phyloP scores from a whole-genome alignment of 2,797 vertebrate species.

The Pseudopleuronectes americanus region DNA sequence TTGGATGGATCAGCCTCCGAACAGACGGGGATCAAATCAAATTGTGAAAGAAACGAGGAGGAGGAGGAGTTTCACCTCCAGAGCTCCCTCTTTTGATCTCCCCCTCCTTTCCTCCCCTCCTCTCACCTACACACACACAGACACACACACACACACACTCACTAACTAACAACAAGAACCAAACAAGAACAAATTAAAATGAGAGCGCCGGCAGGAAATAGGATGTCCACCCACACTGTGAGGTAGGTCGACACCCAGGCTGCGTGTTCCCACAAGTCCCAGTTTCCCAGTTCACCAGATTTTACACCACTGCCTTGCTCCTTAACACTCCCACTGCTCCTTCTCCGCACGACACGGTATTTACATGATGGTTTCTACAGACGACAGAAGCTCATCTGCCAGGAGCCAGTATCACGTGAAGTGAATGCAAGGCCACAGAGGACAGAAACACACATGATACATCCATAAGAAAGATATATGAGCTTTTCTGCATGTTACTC shows the following conservation, averaged over 20 bases:
- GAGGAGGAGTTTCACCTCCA: slow-evolving; percentile 40
- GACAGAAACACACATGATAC: no score
- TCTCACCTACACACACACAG: slow-evolving; percentile 27
- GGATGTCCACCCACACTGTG: slow-evolving; percentile 73
- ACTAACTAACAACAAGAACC: slow-evolving; percentile 46
- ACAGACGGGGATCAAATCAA: slow-evolving; percentile 71
- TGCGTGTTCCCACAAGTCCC: slow-evolving; percentile 75
- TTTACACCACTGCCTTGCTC: slow-evolving; percentile 11
- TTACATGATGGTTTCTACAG: slow-evolving; percentile 24
- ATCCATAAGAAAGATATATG: no score
- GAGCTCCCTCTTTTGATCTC: slow-evolving; percentile 23
- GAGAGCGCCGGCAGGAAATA: slow-evolving; percentile 62
- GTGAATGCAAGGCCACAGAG: no score
- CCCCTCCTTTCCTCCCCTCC: slow-evolving; percentile 1
- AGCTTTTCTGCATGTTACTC: no score
- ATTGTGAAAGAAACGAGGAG: slow-evolving; percentile 24
- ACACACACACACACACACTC: slow-evolving; percentile 23
- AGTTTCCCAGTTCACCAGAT: slow-evolving; percentile 42
- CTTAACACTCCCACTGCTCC: not conserved
- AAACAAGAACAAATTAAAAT: slow-evolving; percentile 63
- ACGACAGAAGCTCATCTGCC: not conserved
- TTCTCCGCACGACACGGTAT: not conserved
- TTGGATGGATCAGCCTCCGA: slow-evolving; percentile 56
- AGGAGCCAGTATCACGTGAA: no score
- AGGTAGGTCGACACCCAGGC: slow-evolving; percentile 71